Evolutionary conservation across 2,113 vertebrate genomes (phyloP).

Genomic region (Cranoglanis bouderius): DNA sequence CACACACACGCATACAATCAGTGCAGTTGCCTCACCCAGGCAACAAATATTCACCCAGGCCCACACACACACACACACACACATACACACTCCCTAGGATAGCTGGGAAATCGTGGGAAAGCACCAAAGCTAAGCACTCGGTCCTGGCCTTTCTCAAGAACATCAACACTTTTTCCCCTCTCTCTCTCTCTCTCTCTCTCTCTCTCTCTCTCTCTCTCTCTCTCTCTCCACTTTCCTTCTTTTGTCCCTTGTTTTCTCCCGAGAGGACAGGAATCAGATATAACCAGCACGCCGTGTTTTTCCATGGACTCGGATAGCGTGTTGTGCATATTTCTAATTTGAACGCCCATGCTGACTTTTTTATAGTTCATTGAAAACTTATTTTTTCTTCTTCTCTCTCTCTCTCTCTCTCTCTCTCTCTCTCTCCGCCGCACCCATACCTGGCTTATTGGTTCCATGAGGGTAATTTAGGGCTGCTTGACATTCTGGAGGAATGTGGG

Average conservation of each 20-base stretch:
- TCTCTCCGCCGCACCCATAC: neutral
- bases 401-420: constrained; percentile 14
- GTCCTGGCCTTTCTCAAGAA: constrained; percentile 41
- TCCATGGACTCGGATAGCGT: neutral
- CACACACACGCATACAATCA: neutral
- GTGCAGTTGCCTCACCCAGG: constrained; percentile 31
- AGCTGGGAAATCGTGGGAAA: constrained; percentile 37
- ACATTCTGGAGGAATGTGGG: neutral
- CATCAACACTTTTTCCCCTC: neutral
- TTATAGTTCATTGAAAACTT: neutral
- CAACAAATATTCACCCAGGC: constrained; percentile 31
- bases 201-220: neutral
- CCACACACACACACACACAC: constrained; percentile 29
- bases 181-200: neutral
- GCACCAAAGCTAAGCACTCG: constrained; percentile 32
- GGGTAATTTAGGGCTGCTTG: constrained; percentile 35
- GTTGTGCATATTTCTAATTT: neutral
- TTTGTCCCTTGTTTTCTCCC: constrained; percentile 30
- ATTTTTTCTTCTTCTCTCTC: constrained; percentile 36
- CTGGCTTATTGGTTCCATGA: neutral
- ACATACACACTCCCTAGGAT: neutral
- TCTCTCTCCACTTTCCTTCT: constrained; percentile 22
- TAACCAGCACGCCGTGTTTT: neutral
- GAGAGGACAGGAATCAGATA: constrained; percentile 1
- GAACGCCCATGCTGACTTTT: no score